Base-by-base conservation (phyloP, 2,113 vertebrate genomes). In the Catagonus wagneri region DNA sequence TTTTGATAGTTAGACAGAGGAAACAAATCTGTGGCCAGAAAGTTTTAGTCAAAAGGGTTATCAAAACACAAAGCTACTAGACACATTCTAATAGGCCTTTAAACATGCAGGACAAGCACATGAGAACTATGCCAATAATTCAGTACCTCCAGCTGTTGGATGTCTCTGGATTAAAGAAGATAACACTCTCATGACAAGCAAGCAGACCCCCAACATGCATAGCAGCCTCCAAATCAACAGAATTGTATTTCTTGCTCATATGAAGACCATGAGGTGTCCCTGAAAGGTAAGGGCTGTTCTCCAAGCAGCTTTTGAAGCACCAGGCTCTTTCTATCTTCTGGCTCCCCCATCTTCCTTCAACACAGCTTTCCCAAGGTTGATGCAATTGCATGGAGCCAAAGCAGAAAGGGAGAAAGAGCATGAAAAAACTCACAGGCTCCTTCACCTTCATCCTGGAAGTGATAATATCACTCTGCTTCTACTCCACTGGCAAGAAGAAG, bases 31-130 rank as follows among this genome's bases (percentile, higher is more conserved):
- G 58, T 20, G 12, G 66, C 34, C 66, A 89, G 16, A 39, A 93
- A 60, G 10, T 89, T 76, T 65, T 25, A 52, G 78, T 60, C 15
- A 58, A 90, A 68, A 56, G 25, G 8, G 6, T 75, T 54, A 60
- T 75, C 44, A 68, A 71, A 92, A 23, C 3, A 11, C 69, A 90
- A 72, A 86, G 58, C 17, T 25, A 60, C 32, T 23, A 19, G 69
- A 61, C 54, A 15, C 17, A 8, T n/a, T 78, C 54, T 65, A 3
- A 7, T 2, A 54, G 15, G 52, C 76, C 50, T 84, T 71, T 20
- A 6, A 6, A 19, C 16, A 7, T 0, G 2, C 6, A 23, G 16
- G 39, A 15, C 3, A 17, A 11, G 36, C 7, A 17, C 44, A 19
- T 6, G 19, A 61, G 10, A 83, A 15, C 16, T 19, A 7, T 22